Percentiles rank a stretch among this genome's conserved stretches.
Conservation (phyloP, 1,140 invertebrate genomes). For the Hydropsyche tenuis region DNA sequence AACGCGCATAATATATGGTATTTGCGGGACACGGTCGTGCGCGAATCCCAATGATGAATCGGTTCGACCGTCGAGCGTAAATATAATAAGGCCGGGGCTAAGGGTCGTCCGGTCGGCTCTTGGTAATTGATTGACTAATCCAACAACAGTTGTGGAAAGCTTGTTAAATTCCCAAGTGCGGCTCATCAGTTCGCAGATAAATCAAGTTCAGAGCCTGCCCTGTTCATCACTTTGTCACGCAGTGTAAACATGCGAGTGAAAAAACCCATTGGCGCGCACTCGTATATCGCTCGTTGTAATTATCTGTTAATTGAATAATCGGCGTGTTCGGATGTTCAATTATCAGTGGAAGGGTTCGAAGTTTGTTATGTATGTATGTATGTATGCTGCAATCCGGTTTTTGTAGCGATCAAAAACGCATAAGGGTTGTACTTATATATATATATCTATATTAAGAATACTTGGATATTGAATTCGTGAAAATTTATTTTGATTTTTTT, state of each 20-base stretch:
- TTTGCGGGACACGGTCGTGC: background rate
- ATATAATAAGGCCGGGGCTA: constrained; percentile 28
- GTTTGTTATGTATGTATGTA: background rate
- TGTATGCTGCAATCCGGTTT: too few species aligned
- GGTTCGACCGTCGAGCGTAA: constrained; percentile 9
- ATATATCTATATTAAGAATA: too few species aligned
- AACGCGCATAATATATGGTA: too few species aligned
- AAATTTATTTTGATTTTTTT: background rate
- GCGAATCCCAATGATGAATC: background rate
- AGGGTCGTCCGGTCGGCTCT: constrained; percentile 7
- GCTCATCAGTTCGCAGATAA: constrained; percentile 25
- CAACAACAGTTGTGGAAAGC: constrained; percentile 22
- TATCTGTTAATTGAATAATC: too few species aligned
- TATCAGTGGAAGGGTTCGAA: background rate
- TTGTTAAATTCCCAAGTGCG: constrained; percentile 10
- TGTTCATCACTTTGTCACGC: constrained; percentile 30
- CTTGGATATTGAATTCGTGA: too few species aligned
- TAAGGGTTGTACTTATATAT: too few species aligned
- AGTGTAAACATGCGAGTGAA: background rate
- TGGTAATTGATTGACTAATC: constrained; percentile 28
- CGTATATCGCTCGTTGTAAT: background rate
- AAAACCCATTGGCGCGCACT: background rate
- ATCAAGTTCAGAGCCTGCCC: constrained; percentile 6
- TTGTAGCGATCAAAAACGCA: too few species aligned
- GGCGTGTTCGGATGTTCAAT: background rate